A percentile compares a stretch with the other conserved stretches of the same genome.
Evolutionary conservation across 2,888 invertebrate genomes (phyloP).

Genomic region (Bombylius major): DNA sequence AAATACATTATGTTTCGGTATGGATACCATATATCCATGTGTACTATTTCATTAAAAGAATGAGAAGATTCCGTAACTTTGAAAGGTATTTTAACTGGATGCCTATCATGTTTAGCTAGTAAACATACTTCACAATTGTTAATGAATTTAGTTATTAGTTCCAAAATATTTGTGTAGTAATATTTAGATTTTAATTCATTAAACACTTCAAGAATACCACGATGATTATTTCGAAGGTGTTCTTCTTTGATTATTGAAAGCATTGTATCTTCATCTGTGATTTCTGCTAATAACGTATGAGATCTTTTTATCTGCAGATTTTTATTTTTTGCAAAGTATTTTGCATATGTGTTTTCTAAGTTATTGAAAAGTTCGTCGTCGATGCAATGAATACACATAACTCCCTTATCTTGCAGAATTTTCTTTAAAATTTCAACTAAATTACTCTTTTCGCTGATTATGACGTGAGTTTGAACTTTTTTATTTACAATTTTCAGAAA

Average conservation of each 20-base stretch:
- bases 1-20: neutral
- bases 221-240: neutral
- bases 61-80: neutral
- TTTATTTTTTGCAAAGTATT: neutral
- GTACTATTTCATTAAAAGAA: neutral
- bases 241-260: conserved; percentile 1
- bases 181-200: neutral
- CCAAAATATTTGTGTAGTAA: neutral
- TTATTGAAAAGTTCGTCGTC: neutral
- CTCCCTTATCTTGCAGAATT: neutral
- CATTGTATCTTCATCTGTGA: neutral
- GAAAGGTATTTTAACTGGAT: neutral
- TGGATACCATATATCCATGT: neutral
- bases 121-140: neutral
- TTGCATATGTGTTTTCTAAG: neutral
- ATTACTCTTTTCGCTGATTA: neutral
- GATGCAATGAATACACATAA: no score
- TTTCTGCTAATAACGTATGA: neutral
- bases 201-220: conserved; percentile 3
- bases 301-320: neutral
- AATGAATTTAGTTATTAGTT: neutral
- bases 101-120: neutral
- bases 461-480: conserved; percentile 5
- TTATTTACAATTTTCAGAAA: conserved; percentile 5
- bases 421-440: neutral